Evolutionary conservation across 1,140 invertebrate species (phyloP).

Genomic region (Tachypleus tridentatus): DNA sequence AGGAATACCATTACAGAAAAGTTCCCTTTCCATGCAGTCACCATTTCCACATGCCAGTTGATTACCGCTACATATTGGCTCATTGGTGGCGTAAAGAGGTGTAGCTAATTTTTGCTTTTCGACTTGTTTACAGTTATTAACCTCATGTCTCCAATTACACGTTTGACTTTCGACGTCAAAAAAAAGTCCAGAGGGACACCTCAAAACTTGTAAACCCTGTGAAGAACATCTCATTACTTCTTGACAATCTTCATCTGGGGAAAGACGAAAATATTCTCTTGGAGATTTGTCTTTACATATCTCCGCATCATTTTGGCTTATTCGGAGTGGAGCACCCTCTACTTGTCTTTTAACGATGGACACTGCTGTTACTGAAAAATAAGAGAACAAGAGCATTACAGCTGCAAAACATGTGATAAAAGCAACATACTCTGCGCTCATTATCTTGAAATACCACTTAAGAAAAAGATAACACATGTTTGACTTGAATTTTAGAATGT

Average conservation of each 20-base stretch:
- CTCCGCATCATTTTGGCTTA: constrained; percentile 34
- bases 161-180: constrained; percentile 89
- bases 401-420: no score
- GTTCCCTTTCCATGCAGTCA: constrained; percentile 55
- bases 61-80: constrained; percentile 46
- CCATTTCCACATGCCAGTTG: constrained; percentile 59
- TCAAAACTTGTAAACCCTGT: constrained; percentile 54
- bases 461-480: no score
- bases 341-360: no score
- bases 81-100: constrained; percentile 51
- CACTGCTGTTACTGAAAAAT: no score
- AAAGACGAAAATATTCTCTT: constrained; percentile 78
- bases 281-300: constrained; percentile 69
- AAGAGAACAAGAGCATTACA: no score
- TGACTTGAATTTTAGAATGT: no score
- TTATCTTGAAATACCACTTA: no score
- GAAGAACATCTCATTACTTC: constrained; percentile 60
- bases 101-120: constrained; percentile 32
- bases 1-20: constrained; percentile 64
- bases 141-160: constrained; percentile 87
- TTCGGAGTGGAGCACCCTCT: constrained; percentile 1
- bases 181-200: constrained; percentile 73
- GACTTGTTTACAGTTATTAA: constrained; percentile 28
- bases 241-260: constrained; percentile 63
- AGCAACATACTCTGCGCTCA: no score